Evolutionary conservation across 2,888 invertebrate genomes (phyloP).

Genomic region (Cheilosia scutellata): DNA sequence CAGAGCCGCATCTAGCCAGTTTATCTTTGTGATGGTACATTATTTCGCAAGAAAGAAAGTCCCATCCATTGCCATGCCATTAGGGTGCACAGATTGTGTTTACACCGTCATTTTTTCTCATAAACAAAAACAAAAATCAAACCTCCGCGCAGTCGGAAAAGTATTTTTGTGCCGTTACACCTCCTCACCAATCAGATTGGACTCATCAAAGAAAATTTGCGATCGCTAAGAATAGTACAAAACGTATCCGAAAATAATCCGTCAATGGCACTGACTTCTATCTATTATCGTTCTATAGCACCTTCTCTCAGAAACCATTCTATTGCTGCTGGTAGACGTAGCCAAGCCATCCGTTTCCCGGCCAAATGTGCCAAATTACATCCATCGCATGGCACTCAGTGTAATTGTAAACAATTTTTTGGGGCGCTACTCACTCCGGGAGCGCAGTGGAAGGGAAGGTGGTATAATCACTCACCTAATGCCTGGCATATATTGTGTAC

Average conservation of each 20-base stretch:
- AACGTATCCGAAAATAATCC: conserved; percentile 54
- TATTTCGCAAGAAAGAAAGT: neutral
- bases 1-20: no score
- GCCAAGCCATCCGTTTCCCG: conserved; percentile 1
- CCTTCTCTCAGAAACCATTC: conserved; percentile 13
- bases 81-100: neutral
- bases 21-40: no score
- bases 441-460: neutral
- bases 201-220: conserved; percentile 26
- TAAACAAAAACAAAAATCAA: conserved; percentile 1
- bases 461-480: conserved; percentile 42
- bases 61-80: neutral
- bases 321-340: neutral
- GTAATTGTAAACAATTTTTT: conserved; percentile 63
- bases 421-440: neutral
- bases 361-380: conserved; percentile 65
- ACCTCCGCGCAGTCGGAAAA: conserved; percentile 19
- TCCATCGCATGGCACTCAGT: conserved; percentile 60
- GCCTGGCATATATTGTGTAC: conserved; percentile 33
- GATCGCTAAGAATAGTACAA: conserved; percentile 32
- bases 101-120: conserved; percentile 1
- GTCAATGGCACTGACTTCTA: conserved; percentile 46
- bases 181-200: conserved; percentile 1
- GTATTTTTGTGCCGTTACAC: conserved; percentile 17
- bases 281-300: conserved; percentile 46